phyloP scores from a whole-genome alignment of 2,888 invertebrate genomes.

The Thecophora atra region DNA sequence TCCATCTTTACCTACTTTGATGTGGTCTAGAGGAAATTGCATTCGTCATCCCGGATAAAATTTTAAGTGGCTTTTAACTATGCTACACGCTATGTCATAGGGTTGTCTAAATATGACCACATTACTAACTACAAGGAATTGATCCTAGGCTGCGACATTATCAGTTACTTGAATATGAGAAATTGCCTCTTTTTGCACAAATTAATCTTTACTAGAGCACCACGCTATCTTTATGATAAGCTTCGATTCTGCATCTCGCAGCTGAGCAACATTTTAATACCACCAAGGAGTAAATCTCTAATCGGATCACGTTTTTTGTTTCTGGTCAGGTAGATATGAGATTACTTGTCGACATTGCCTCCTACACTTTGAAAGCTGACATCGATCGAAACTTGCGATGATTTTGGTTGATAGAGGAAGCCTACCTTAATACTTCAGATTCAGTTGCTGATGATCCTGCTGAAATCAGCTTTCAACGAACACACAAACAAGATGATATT shows the following conservation, averaged over 20 bases:
- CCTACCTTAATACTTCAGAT: neutral
- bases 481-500: no score
- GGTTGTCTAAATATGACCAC: neutral
- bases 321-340: conserved; percentile 12
- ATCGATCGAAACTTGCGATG: conserved; percentile 8
- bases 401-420: conserved; percentile 29
- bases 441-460: neutral
- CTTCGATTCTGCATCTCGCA: no score
- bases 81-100: neutral
- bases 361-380: conserved; percentile 8
- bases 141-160: neutral
- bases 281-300: no score
- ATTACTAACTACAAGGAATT: neutral
- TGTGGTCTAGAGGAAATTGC: neutral
- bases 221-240: no score
- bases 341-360: neutral
- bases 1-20: neutral
- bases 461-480: conserved; percentile 11
- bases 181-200: neutral
- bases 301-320: no score
- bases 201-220: no score
- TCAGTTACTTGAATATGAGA: neutral
- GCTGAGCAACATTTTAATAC: no score
- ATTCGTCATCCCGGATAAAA: neutral
- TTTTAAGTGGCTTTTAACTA: neutral